Evolutionary conservation across 2,113 vertebrate species (phyloP), one percentile per base, ranked within the genome.

Genomic region (Prochilodus magdalenae): DNA sequence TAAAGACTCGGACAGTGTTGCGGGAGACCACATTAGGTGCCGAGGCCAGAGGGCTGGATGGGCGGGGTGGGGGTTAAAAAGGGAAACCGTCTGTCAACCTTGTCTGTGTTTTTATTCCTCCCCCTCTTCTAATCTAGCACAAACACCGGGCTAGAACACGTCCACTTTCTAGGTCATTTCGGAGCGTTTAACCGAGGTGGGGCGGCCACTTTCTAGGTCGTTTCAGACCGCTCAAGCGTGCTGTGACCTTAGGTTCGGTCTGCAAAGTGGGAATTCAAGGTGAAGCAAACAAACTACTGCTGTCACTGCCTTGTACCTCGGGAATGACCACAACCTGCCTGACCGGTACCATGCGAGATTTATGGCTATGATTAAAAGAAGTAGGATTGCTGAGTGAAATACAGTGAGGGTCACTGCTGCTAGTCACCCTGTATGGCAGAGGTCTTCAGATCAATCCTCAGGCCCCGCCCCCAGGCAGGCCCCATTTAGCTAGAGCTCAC

Each of bases 161-260:
- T n/a, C 33, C 24, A 44, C 63, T 69, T 79, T 84, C 82, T 49
- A 79, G 15, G 53, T 70, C 76, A 83, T 79, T 81, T 75, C 62
- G 67, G 51, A 57, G 44, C 27, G n/a, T 0, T 81, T 59, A 53
- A 30, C 33, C 44, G 18, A n/a, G n/a, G n/a, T n/a, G n/a, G n/a
- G n/a, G n/a, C 12, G 20, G 29, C 33, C 24, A 44, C 63, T 69
- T 79, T 84, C 82, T 49, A 79, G 15, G 53, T 70, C 76, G 79
- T 79, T 81, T 75, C 62, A 75, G 51, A 57, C 47, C 27, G n/a
- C 0, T 81, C 70, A 53, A 30, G 49, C 44, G 18, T 55, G 14
- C 5, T 27, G 57, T 51, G 71, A 27, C 73, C 47, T 66, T 29
- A 62, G 22, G 62, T 53, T 49, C 66, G 70, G 51, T 53, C 18